These are phyloP conservation scores for Nothoprocta pentlandii DNA, from an alignment of 2,113 vertebrate species.

Conservation along the genomic window DNA sequence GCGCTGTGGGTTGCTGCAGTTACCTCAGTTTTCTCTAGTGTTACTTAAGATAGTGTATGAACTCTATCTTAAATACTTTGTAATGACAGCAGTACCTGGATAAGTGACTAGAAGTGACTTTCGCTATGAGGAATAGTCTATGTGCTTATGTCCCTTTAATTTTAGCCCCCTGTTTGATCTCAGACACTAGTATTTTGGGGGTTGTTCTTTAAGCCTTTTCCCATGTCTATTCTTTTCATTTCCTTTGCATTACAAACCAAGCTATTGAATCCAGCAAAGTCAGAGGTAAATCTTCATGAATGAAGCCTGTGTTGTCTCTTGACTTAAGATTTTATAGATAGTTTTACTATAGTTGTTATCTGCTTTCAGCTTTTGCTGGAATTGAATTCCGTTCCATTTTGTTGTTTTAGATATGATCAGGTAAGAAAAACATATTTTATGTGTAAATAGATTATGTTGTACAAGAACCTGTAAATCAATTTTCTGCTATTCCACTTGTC, in stretches of 20 bases:
- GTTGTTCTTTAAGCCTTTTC: neutral
- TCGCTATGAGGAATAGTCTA: neutral
- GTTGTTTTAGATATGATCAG: neutral
- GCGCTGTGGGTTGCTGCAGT: neutral
- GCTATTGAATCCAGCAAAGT: neutral
- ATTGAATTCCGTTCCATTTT: neutral
- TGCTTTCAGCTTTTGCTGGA: neutral
- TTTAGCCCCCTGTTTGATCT: neutral
- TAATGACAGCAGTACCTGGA: constrained; percentile 1
- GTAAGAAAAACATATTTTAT: neutral
- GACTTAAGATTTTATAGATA: neutral
- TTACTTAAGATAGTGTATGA: neutral
- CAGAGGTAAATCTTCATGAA: neutral
- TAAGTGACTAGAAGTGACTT: neutral
- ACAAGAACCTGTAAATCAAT: neutral
- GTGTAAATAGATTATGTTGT: neutral
- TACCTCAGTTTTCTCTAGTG: neutral
- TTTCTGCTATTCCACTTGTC: neutral
- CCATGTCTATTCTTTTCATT: neutral
- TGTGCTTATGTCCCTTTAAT: neutral
- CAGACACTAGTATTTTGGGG: neutral
- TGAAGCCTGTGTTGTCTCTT: neutral
- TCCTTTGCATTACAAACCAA: neutral
- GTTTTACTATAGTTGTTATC: neutral
- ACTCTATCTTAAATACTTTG: neutral